A percentile compares a stretch with the other conserved stretches of the same genome.
phyloP scores from a whole-genome alignment of 2,797 vertebrate genomes.

The Neopelma chrysocephalum region DNA sequence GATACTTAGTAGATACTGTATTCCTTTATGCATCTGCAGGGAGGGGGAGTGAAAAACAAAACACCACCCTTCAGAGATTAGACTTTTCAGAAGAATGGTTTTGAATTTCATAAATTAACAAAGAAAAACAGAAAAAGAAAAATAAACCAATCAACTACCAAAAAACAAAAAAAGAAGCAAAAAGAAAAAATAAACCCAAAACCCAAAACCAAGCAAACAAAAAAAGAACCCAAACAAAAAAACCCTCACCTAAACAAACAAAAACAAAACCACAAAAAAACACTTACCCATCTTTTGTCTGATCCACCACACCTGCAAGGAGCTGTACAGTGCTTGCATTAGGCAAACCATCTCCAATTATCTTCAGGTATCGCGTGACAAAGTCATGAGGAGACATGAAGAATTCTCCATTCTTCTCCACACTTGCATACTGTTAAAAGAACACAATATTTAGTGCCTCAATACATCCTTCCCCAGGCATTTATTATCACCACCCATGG shows the following conservation, averaged over 20 bases:
- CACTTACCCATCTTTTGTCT: conserved; percentile 88
- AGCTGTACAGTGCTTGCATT: conserved; percentile 80
- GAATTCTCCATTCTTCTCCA: conserved; percentile 85
- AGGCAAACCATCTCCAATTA: conserved; percentile 80
- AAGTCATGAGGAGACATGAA: conserved; percentile 88
- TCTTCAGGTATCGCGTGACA: conserved; percentile 82
- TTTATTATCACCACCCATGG: not conserved
- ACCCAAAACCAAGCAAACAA: not conserved
- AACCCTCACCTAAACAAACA: not conserved
- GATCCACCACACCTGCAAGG: conserved; percentile 85
- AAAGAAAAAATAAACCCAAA: not conserved
- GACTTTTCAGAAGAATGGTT: not conserved
- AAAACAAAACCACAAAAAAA: not conserved
- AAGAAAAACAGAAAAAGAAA: not conserved
- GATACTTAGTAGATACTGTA: not conserved
- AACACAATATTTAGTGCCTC: conserved; percentile 21
- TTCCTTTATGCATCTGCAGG: not conserved
- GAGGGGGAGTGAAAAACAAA: not conserved
- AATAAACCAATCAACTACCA: not conserved
- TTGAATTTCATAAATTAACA: not conserved
- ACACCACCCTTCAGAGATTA: not conserved
- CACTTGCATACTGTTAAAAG: conserved; percentile 82
- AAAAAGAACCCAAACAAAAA: not conserved
- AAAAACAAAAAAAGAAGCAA: not conserved
- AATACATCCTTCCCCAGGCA: not conserved